Base-by-base conservation (phyloP, 2,797 vertebrate genomes). In the Pempheris klunzingeri region DNA sequence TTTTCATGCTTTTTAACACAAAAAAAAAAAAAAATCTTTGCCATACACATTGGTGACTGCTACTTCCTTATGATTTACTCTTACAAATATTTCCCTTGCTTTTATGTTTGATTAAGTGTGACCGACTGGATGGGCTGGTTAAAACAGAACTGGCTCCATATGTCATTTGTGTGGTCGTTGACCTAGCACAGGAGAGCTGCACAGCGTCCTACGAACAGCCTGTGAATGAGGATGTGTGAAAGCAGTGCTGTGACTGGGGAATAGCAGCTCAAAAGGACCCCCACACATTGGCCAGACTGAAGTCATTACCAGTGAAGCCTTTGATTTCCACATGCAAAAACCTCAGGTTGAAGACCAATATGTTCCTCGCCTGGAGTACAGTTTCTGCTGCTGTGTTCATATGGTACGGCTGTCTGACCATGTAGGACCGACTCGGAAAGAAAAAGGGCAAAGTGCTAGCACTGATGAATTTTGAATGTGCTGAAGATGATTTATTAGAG, bases 291-390 rank as follows among this genome's bases (percentile, higher is more conserved):
- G 77, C 85, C 92, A 93, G 81, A 74, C 82, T 93, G 91, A 92
- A 93, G 90, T 92, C 88, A 93, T 94, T 94, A 93, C 76, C 67
- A 74, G 67, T 41, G 1, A 77, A 70, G 72, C 55, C 90, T 93
- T 93, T 93, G 92, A 93, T 92, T 93, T 91, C 76, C 79, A 89
- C 84, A 83, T 75, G 71, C 82, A 88, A 86, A 74, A 91, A 90
- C 69, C 82, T 82, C 82, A 86, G 83, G 84, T 89, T 83, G 84
- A 86, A 88, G 80, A 87, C 83, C 72, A 71, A 86, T 71, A 78
- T 83, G 81, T 80, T 78, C 71, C 78, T 87, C 71, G 74, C 68
- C 76, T 57, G 83, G 57, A 87, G 82, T 60, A 71, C 43, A 43
- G 77, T 72, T 88, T 85, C 81, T 66, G 26, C 83, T 71, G 80